Evolutionary conservation across 92 coral and sea anemone genomes (phyloP), one percentile per base, ranked within the genome.

Genomic region (Parazoanthus darwini): DNA sequence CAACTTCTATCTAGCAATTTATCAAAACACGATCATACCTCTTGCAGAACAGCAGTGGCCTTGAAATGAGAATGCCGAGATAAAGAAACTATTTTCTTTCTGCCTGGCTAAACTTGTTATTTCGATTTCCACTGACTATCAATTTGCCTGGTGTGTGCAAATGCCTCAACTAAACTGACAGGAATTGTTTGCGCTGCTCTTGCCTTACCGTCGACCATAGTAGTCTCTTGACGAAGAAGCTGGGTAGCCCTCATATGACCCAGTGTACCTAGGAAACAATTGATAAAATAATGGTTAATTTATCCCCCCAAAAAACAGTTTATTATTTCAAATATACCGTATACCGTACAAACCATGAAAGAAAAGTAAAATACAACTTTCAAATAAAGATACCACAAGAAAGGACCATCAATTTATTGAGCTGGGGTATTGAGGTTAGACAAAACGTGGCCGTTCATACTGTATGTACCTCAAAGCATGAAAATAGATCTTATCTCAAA

Each of bases 191-290:
- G 13, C 63, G 8, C 38, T 22, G 16, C 71, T 36, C 58, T 25
- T n/a, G 39, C 77, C 87, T 70, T 84, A 84, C 87, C 87, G 92
- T 43, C 98, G 96, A 65, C 94, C 95, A 91, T 94, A 91, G 71
- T 88, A 91, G 42, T 89, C 93, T 35, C 95, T 76, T 43, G 93
- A 88, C 6, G 95, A 86, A 18, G 90, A 91, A 3, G 95, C 71
- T 59, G 96, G 96, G 88, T 94, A 94, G 65, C 98, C 98, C 75
- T 94, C 98, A 74, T 94, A 94, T 18, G 86, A 42, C 16, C 94
- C 94, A 78, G 96, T 86, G n/a, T 89, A 93, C 78, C 96, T 93
- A 23, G 25, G 11, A 23, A 16, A 44, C 6, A 35, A 48, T n/a
- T 38, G 37, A 5, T 23, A 20, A 23, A n/a, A 67, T 33, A 79